These are phyloP conservation scores for Pogoniulus pusillus DNA, from an alignment of 2,797 vertebrate genomes.

Conservation along the genomic window DNA sequence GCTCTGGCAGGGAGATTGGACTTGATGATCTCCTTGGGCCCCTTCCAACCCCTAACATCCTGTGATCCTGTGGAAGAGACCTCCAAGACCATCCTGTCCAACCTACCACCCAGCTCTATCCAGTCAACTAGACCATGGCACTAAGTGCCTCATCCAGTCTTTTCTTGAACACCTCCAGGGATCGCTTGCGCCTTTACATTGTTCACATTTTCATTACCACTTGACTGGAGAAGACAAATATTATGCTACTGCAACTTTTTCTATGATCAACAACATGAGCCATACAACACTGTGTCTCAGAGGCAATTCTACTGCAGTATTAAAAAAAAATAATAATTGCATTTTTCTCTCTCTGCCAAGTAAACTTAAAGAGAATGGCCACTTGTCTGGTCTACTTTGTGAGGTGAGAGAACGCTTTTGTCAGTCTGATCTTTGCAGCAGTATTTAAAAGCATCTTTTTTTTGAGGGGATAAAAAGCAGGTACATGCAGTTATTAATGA, in stretches of 20 bases:
- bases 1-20: too few species aligned
- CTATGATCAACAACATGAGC: not conserved
- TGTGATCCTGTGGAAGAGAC: too few species aligned
- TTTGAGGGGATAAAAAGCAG: not conserved
- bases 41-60: too few species aligned
- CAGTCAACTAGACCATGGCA: too few species aligned
- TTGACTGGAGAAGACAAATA: not conserved
- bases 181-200: not conserved
- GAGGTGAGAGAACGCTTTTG: not conserved
- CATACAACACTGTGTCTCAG: not conserved
- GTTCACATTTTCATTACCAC: not conserved
- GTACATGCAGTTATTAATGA: not conserved
- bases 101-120: too few species aligned
- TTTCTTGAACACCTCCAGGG: not conserved
- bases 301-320: not conserved
- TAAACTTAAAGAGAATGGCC: not conserved
- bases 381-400: not conserved
- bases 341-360: not conserved
- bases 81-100: too few species aligned
- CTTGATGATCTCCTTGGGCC: too few species aligned
- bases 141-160: too few species aligned
- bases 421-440: not conserved
- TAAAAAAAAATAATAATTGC: not conserved
- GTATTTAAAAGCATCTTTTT: not conserved
- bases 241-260: not conserved